These are phyloP conservation scores for Etheostoma perlongum DNA, from an alignment of 2,797 vertebrate species.

Conservation along the genomic window DNA sequence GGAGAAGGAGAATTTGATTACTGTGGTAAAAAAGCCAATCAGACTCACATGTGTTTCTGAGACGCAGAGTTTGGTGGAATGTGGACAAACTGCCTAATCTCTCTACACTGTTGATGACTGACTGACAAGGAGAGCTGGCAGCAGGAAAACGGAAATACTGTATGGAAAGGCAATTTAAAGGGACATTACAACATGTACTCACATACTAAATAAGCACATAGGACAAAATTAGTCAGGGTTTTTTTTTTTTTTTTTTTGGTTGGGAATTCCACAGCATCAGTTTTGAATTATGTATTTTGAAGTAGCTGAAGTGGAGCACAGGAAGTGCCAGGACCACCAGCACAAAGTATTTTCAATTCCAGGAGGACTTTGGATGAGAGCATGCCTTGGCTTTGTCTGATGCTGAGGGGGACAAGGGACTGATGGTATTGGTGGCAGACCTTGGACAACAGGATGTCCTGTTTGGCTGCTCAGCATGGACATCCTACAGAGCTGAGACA, in stretches of 20 bases:
- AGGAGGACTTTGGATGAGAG: slow-evolving; percentile 10
- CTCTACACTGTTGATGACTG: slow-evolving; percentile 50
- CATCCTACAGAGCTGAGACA: slow-evolving; percentile 60
- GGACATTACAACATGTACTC: slow-evolving; percentile 27
- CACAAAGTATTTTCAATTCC: slow-evolving; percentile 21
- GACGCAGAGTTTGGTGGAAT: slow-evolving; percentile 39
- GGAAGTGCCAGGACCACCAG: slow-evolving; percentile 48
- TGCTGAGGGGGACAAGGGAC: slow-evolving; percentile 30
- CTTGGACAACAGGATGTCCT: slow-evolving; percentile 85
- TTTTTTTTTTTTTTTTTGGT: slow-evolving; percentile 41
- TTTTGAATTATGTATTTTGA: slow-evolving; percentile 40
- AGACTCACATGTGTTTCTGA: slow-evolving; percentile 53
- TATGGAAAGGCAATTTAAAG: slow-evolving; percentile 38
- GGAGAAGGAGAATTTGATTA: slow-evolving; percentile 63
- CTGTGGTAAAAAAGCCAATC: slow-evolving; percentile 60
- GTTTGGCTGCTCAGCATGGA: slow-evolving; percentile 83
- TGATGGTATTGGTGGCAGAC: slow-evolving; percentile 65
- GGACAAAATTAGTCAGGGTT: slow-evolving; percentile 27
- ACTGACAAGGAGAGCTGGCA: slow-evolving; percentile 54
- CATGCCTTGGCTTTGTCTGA: slow-evolving; percentile 79
- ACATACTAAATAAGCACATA: slow-evolving; percentile 25
- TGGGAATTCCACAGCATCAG: slow-evolving; percentile 10
- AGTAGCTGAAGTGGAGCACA: slow-evolving; percentile 14
- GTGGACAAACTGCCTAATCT: slow-evolving; percentile 52
- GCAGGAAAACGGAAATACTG: slow-evolving; percentile 35